Percentiles rank a stretch among this genome's conserved stretches.
Conservation (phyloP, 1,140 invertebrate genomes). For the Phthorimaea operculella region DNA sequence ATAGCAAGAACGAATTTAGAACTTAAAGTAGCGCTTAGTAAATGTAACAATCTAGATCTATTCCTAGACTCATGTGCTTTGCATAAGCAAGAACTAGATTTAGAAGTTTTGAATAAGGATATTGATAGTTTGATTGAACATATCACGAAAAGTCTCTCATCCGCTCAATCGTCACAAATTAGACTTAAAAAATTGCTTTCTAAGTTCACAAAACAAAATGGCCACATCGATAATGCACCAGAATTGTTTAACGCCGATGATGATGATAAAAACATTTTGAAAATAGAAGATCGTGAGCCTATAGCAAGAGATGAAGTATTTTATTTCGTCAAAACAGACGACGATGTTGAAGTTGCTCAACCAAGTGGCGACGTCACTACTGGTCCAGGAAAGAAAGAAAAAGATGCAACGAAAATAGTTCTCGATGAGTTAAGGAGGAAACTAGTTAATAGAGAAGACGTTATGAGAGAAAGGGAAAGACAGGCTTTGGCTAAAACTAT, state of each 20-base stretch:
- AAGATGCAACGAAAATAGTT: conserved; percentile 44
- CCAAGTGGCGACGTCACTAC: conserved; percentile 40
- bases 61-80: conserved; percentile 52
- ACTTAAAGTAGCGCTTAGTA: conserved; percentile 44
- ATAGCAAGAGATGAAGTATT: conserved; percentile 56
- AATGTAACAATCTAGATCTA: conserved; percentile 45
- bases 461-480: conserved; percentile 61
- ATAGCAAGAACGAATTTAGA: conserved; percentile 46
- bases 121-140: conserved; percentile 48
- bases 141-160: conserved; percentile 40
- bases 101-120: conserved; percentile 44
- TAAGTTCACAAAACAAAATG: conserved; percentile 20
- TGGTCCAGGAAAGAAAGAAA: conserved; percentile 48
- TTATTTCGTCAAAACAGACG: conserved; percentile 58
- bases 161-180: conserved; percentile 46
- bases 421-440: conserved; percentile 53
- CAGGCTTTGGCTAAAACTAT: conserved; percentile 59
- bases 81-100: conserved; percentile 43
- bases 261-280: conserved; percentile 29
- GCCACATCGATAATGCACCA: conserved; percentile 16
- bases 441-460: conserved; percentile 56
- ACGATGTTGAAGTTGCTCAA: conserved; percentile 25
- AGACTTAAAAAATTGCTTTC: conserved; percentile 46
- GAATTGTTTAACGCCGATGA: conserved; percentile 5
- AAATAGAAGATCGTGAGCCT: conserved; percentile 44